Evolutionary conservation across 2,113 vertebrate species (phyloP), one percentile per base, ranked within the genome.

Genomic region (Melanotaenia duboulayi): DNA sequence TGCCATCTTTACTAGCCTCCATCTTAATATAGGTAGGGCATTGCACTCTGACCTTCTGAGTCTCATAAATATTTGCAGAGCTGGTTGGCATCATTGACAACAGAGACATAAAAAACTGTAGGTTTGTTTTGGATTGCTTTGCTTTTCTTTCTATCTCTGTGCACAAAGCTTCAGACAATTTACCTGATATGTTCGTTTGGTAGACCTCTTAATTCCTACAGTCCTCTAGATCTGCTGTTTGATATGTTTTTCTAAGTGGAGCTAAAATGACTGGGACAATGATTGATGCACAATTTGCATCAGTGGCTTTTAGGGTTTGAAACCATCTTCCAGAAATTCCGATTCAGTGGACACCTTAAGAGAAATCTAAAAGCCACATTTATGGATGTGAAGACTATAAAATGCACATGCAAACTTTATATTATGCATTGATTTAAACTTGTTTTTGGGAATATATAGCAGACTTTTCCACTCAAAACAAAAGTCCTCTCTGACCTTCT

Each of bases 401-500:
- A 66, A 51, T 58, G 3, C 4, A 24, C 0, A 20, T 22, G 2
- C 22, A 44, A n/a, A 40, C 22, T 32, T 32, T 14, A 4, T 0
- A 16, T 1, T 1, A 9, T 44, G 3, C 11, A 60, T 46, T 25
- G 50, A 56, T 64, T 74, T 64, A 52, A 73, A 60, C 17, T 3
- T 17, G 44, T 49, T 12, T 37, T 55, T 50, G 16, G 54, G 11
- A 42, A 69, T 22, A 28, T 20, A 67, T 1, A 65, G 35, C 5
- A 44, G 11, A 23, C 6, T 11, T 63, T 20, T 40, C 20, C 10
- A 60, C 39, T 58, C 35, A 46, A 65, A 75, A 75, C 28, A 66
- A 66, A 40, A 40, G 46, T 14, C 11, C 50, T 73, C 60, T 57
- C 50, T 74, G 71, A 66, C 49, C 46, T 48, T 68, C 85, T 79